Evolutionary conservation across 2,888 invertebrate species (phyloP), one percentile per base, ranked within the genome.

Genomic region (Dermolepida albohirtum): DNA sequence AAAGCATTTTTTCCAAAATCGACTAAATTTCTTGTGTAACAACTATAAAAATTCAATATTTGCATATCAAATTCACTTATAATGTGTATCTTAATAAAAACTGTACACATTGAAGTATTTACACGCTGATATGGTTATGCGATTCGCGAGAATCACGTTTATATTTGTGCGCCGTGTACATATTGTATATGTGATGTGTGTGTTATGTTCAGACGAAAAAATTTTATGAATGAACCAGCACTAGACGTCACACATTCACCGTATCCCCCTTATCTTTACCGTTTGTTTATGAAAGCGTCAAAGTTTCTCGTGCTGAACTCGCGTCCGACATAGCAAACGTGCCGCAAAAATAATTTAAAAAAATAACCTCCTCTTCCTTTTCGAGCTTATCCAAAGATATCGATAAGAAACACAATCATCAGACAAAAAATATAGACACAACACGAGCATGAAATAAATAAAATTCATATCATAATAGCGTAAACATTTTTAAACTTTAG

Each of bases 391-490:
- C 40, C 54, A 39, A 29, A 34, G 16, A n/a, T 29, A 47, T 62
- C 55, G 68, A 68, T 68, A 68, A 68, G 64, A 17, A 64, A 55
- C 22, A 54, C 54, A 65, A 65, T 54, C 52, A 50, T 29, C 51
- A 39, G 64, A 27, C 52, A 67, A 64, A 68, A 64, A 64, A 68
- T 50, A 68, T 64, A 68, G 64, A 68, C 55, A 68, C 64, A 64
- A 67, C 27, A 62, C 47, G 10, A 29, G 64, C 41, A 16, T 5
- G 55, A 55, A 68, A 55, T 55, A 68, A 68, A 68, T 64, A 68
- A 64, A 64, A 55, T 64, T 49, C 63, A 64, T 68, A 64, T 68
- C 68, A 49, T 62, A 47, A 62, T 63, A 57, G 64, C 68, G 27
- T 40, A 54, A 62, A 54, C 49, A 47, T 63, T 68, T 68, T 68